Percentiles rank a stretch among this genome's conserved stretches.
Conservation (phyloP, 2,797 vertebrate species). For the Monodelphis domestica region DNA sequence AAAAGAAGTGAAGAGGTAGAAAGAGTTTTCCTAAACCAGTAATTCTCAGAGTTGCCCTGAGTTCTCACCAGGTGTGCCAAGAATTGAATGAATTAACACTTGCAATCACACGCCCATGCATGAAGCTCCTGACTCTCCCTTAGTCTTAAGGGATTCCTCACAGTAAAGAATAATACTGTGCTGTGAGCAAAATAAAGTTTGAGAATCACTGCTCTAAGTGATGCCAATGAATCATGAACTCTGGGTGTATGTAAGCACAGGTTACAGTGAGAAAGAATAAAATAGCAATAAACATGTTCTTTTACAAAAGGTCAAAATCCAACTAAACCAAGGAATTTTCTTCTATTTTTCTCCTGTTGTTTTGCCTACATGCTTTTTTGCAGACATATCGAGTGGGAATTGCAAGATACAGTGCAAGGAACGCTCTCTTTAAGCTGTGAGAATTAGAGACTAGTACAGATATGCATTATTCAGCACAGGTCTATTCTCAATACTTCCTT, state of each 20-base stretch:
- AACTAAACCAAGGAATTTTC: not conserved
- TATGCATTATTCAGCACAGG: slow-evolving; percentile 56
- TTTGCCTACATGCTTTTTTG: slow-evolving; percentile 9
- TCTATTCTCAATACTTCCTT: slow-evolving; percentile 58
- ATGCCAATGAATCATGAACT: not conserved
- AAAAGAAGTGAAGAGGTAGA: too few relatives aligned
- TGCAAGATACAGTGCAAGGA: slow-evolving; percentile 25
- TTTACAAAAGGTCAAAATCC: not conserved
- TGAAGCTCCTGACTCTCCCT: not conserved
- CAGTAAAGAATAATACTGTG: not conserved
- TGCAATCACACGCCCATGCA: not conserved
- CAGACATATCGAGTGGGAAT: not conserved
- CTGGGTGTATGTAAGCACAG: not conserved
- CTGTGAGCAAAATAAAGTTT: not conserved
- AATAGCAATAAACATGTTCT: accelerated
- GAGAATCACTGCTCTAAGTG: not conserved
- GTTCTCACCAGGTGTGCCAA: not conserved
- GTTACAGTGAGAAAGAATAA: not conserved
- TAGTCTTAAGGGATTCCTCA: not conserved
- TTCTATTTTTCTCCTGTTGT: not conserved
- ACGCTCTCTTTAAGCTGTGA: slow-evolving; percentile 24
- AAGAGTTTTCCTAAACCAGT: not conserved
- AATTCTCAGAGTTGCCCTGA: not conserved
- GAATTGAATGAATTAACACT: not conserved
- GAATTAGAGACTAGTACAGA: slow-evolving; percentile 41